A percentile compares a stretch with the other conserved stretches of the same genome.
phyloP scores from a whole-genome alignment of 2,797 vertebrate species.

The Lagodon rhomboides region DNA sequence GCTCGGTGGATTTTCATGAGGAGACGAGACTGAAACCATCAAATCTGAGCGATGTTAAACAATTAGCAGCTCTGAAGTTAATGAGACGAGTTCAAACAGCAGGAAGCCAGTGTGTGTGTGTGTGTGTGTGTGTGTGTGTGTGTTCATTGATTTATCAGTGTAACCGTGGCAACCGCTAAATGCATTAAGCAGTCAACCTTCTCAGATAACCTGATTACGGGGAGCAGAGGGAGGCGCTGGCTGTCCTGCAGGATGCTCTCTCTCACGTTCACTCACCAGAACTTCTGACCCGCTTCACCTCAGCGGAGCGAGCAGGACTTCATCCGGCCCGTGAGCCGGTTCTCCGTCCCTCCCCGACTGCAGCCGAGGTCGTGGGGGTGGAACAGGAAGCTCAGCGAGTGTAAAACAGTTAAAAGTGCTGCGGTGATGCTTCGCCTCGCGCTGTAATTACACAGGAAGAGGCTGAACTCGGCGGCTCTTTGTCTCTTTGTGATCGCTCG shows the following conservation, averaged over 20 bases:
- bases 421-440: background rate
- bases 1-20: too few relatives aligned
- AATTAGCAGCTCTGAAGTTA: too few relatives aligned
- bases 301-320: background rate
- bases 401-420: background rate
- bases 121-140: background rate
- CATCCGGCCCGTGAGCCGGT: too few relatives aligned
- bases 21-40: too few relatives aligned
- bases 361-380: background rate
- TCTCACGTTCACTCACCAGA: background rate
- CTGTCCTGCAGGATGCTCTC: background rate
- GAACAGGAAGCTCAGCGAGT: conserved; percentile 6
- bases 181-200: conserved; percentile 56
- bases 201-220: conserved; percentile 58
- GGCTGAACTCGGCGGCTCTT: background rate
- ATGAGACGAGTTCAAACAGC: background rate
- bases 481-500: conserved; percentile 29
- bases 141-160: conserved; percentile 41
- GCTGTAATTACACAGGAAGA: conserved; percentile 35
- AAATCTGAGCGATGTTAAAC: too few relatives aligned
- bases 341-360: too few relatives aligned
- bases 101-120: background rate
- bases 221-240: conserved; percentile 23
- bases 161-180: conserved; percentile 60
- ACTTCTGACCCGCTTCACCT: too few relatives aligned